Evolutionary conservation across 2,888 invertebrate species (phyloP).

Genomic region (Priocnemis perturbator): DNA sequence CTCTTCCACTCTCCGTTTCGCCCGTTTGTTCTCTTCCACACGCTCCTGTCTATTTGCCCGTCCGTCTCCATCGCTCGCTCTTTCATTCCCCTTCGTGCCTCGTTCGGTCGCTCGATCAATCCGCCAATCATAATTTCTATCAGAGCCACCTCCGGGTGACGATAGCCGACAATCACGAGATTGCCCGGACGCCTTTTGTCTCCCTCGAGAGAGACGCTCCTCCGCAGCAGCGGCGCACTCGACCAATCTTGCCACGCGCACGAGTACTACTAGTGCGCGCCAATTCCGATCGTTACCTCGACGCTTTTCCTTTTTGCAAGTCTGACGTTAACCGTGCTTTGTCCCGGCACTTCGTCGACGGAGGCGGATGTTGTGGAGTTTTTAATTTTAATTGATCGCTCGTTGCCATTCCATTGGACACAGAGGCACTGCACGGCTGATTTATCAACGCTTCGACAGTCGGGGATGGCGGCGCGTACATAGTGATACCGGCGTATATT

Average conservation of each 20-base stretch:
- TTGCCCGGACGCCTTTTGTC: slow-evolving; percentile 64
- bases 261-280: background rate
- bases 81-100: slow-evolving; percentile 12
- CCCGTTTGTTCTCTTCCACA: slow-evolving; percentile 24
- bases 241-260: slow-evolving; percentile 56
- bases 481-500: too few relatives aligned
- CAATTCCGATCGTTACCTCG: too few relatives aligned
- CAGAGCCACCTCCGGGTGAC: slow-evolving; percentile 75
- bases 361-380: too few relatives aligned
- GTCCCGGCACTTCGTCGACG: slow-evolving; percentile 67
- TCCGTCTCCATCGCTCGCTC: slow-evolving; percentile 34
- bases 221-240: slow-evolving; percentile 31
- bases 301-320: too few relatives aligned
- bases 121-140: slow-evolving; percentile 75
- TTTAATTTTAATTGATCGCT: too few relatives aligned
- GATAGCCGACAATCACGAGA: slow-evolving; percentile 69
- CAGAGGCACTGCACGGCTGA: too few relatives aligned
- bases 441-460: too few relatives aligned
- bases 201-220: slow-evolving; percentile 36
- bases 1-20: slow-evolving; percentile 26
- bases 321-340: too few relatives aligned
- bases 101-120: slow-evolving; percentile 54
- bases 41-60: too few relatives aligned
- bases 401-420: too few relatives aligned
- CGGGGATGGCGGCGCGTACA: too few relatives aligned